Evolutionary conservation across 2,888 invertebrate genomes (phyloP), one percentile per base, ranked within the genome.

Genomic region (Andrena marginata): DNA sequence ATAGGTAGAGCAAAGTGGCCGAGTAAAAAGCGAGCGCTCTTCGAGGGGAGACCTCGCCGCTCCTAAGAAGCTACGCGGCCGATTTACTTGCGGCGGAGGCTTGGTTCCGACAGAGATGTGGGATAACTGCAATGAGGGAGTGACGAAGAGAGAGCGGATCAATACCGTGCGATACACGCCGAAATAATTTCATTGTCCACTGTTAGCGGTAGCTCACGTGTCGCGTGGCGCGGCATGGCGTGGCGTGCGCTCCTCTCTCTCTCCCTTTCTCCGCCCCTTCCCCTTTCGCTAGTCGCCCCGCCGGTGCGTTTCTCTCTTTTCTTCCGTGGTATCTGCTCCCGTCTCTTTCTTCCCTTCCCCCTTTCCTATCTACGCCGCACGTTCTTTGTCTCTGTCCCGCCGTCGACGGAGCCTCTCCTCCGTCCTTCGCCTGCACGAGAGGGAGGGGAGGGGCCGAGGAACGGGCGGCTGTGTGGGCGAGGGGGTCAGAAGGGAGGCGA

Each of bases 111-210:
- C 65, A 67, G 56, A 75, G 79, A 75, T 26, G 48, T 49, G 65
- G 33, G 54, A 49, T 26, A 65, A 70, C 48, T 29, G 69, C 71
- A 35, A 49, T 59, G 75, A 69, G 80, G 48, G 80, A 77, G 82
- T 76, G 84, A 82, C 78, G 68, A 70, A 81, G 87, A 85, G 85
- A 78, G 84, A 87, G 86, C 80, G 91, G 91, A 92, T 92, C 91
- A 91, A 92, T 92, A 92, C 90, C 84, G 87, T 86, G 87, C 90
- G 89, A 92, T 91, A 92, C 90, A 89, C 89, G 92, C 88, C 86
- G 83, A 92, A 91, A 91, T 92, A 92, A 92, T 92, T 92, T 92
- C 91, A 92, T 92, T 92, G 92, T 92, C 91, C 92, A 91, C 90
- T 91, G 89, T 91, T 92, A 91, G 91, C 90, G 88, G 88, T 87